Conservation (phyloP, 2,888 invertebrate genomes). For the Lasioglossum pauxillum region DNA sequence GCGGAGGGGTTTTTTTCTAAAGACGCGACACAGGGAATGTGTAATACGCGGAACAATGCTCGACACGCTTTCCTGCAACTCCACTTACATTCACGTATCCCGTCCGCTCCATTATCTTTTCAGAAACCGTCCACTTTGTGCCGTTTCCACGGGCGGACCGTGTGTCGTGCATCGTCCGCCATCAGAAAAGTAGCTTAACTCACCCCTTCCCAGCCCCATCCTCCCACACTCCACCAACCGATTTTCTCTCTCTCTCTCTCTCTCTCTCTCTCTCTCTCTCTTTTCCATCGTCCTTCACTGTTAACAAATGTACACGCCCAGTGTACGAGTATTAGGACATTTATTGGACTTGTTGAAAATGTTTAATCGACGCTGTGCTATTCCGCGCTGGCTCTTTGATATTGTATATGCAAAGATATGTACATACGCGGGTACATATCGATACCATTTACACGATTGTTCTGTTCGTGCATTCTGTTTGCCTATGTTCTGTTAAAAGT, state of each 20-base stretch:
- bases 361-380: not conserved
- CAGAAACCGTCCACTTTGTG: constrained; percentile 72
- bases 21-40: constrained; percentile 72
- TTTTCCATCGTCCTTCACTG: not conserved
- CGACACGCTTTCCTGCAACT: constrained; percentile 74
- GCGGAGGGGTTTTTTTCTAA: constrained; percentile 65
- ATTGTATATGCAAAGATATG: not conserved
- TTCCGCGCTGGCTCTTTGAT: not conserved
- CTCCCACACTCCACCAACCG: not conserved
- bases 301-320: not conserved
- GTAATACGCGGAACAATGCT: constrained; percentile 72
- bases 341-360: not conserved
- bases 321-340: not conserved
- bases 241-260: too few relatives aligned
- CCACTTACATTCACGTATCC: constrained; percentile 71
- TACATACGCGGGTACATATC: not conserved
- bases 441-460: not conserved
- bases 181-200: constrained; percentile 37
- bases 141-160: constrained; percentile 53
- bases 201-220: not conserved
- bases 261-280: not conserved
- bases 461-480: not conserved
- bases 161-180: constrained; percentile 21
- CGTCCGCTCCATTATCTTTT: constrained; percentile 71
- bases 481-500: not conserved